phyloP scores from a whole-genome alignment of 2,113 vertebrate genomes.

The Hippocampus barbouri region DNA sequence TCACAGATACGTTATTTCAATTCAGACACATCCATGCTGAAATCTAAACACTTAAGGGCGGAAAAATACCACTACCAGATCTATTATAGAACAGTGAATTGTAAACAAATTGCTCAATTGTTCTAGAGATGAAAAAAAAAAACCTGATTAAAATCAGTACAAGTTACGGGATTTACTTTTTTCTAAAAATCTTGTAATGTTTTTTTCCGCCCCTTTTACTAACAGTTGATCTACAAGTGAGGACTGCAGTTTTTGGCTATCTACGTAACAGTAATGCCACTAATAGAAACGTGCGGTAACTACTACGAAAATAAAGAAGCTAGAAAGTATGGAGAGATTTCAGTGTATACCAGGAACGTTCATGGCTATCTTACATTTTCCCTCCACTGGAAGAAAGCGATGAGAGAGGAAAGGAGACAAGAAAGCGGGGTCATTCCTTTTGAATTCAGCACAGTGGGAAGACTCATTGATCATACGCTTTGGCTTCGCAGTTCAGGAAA shows the following conservation, averaged over 20 bases:
- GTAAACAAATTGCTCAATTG: constrained; percentile 43
- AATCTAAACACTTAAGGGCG: constrained; percentile 68
- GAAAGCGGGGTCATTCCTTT: constrained; percentile 68
- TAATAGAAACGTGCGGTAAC: constrained; percentile 61
- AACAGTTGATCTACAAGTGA: constrained; percentile 59
- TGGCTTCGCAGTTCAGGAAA: constrained; percentile 49
- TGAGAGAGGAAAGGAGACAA: constrained; percentile 66
- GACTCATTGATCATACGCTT: constrained; percentile 64
- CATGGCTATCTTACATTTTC: constrained; percentile 73
- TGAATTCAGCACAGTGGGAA: constrained; percentile 63
- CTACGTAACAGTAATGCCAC: constrained; percentile 63
- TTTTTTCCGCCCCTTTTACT: constrained; percentile 58
- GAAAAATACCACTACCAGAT: constrained; percentile 64
- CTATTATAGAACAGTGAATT: constrained; percentile 38
- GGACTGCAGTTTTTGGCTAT: constrained; percentile 59
- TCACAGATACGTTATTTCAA: constrained; percentile 60
- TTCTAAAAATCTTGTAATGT: constrained; percentile 50
- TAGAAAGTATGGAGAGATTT: constrained; percentile 63
- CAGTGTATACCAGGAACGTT: constrained; percentile 66
- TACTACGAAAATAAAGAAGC: constrained; percentile 59
- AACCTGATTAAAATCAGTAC: neutral
- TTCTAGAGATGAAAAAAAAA: neutral
- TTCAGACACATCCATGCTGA: constrained; percentile 51
- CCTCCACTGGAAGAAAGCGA: constrained; percentile 73
- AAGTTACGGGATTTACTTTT: too few relatives aligned